A percentile compares a stretch with the other conserved stretches of the same genome.
phyloP scores from a whole-genome alignment of 2,888 invertebrate species.

The Tanypteryx hageni region DNA sequence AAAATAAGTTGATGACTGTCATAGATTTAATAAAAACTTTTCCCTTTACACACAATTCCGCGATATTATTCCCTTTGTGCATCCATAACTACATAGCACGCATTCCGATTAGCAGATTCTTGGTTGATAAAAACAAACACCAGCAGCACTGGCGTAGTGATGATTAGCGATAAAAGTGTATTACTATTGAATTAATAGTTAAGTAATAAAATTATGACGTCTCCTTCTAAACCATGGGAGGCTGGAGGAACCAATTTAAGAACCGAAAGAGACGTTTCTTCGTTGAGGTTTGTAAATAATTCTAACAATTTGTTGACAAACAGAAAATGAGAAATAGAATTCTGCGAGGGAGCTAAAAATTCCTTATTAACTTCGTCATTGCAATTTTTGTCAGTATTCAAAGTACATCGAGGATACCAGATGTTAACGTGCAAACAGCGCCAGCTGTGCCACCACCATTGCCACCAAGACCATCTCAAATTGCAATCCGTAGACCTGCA shows the following conservation, averaged over 20 bases:
- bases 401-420: slow-evolving; percentile 33
- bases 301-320: not conserved
- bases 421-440: slow-evolving; percentile 19
- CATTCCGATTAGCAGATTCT: slow-evolving; percentile 41
- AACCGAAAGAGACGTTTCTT: not conserved
- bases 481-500: not conserved
- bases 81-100: not conserved
- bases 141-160: not conserved
- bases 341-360: too few relatives aligned
- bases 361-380: too few relatives aligned
- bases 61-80: not conserved
- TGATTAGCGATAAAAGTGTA: not conserved
- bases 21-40: not conserved
- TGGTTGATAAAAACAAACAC: slow-evolving; percentile 8
- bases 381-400: not conserved
- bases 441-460: slow-evolving; percentile 34
- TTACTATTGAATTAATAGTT: not conserved
- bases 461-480: slow-evolving; percentile 23
- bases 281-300: slow-evolving; percentile 1
- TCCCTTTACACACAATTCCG: not conserved
- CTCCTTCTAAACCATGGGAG: slow-evolving; percentile 46
- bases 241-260: slow-evolving; percentile 38
- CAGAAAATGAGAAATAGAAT: too few relatives aligned
- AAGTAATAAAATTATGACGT: not conserved
- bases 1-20: not conserved